These are phyloP conservation scores for Labroides dimidiatus DNA, from an alignment of 2,797 vertebrate genomes.

Conservation along the genomic window DNA sequence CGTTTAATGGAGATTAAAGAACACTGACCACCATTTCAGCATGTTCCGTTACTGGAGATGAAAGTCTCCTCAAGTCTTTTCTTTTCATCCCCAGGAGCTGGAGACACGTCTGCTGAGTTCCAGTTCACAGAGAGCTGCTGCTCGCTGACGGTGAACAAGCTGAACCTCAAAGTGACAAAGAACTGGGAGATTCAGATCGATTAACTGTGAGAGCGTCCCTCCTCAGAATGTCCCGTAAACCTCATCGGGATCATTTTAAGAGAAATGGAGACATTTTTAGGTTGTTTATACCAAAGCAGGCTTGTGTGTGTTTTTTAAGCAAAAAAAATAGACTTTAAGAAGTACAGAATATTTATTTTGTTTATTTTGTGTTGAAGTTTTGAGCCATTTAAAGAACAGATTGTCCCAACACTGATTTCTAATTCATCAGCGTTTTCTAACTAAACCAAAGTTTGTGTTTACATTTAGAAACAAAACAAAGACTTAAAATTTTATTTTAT, in stretches of 20 bases:
- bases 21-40: too few species aligned
- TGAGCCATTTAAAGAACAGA: background rate
- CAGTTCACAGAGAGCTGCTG: conserved; percentile 50
- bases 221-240: background rate
- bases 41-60: too few species aligned
- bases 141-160: conserved; percentile 62
- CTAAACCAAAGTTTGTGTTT: background rate
- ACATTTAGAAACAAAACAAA: background rate
- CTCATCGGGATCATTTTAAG: background rate
- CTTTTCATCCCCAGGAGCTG: conserved; percentile 50
- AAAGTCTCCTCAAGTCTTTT: too few species aligned
- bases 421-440: background rate
- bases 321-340: too few species aligned
- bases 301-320: too few species aligned
- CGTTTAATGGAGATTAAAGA: too few species aligned
- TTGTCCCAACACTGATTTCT: background rate
- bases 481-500: background rate
- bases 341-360: background rate
- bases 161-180: conserved; percentile 64
- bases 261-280: background rate
- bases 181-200: conserved; percentile 81
- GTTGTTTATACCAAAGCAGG: background rate
- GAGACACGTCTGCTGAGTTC: conserved; percentile 46
- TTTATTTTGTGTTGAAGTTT: background rate
- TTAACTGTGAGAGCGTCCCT: conserved; percentile 4